Evolutionary conservation across 2,888 invertebrate species (phyloP).

Genomic region (Prosopocoilus inquinatus): DNA sequence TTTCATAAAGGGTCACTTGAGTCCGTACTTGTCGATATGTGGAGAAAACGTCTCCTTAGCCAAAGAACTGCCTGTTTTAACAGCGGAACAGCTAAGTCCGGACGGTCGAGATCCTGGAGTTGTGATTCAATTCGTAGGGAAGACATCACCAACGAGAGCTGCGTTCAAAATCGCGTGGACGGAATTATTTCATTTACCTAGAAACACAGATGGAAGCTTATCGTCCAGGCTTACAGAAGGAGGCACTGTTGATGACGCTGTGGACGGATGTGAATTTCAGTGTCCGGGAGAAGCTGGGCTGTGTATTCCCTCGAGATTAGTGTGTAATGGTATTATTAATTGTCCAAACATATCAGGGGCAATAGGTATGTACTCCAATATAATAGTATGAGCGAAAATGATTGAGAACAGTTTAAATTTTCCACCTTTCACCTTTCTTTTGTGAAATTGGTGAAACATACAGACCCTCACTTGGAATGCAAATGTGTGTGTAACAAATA

Average conservation of each 20-base stretch:
- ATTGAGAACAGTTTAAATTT: too few species aligned
- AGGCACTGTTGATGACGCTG: constrained; percentile 45
- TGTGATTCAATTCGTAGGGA: constrained; percentile 62
- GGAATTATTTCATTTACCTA: constrained; percentile 80
- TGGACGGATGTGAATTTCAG: constrained; percentile 76
- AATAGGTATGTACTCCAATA: constrained; percentile 44
- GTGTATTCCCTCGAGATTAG: constrained; percentile 78
- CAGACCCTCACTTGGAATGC: too few species aligned
- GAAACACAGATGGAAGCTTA: constrained; percentile 80
- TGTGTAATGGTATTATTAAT: constrained; percentile 86
- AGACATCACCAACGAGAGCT: constrained; percentile 73
- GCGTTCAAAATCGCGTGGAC: constrained; percentile 90
- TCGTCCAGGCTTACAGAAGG: constrained; percentile 70
- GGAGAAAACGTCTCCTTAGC: constrained; percentile 83
- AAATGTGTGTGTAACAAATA: too few species aligned
- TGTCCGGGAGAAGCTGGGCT: constrained; percentile 82
- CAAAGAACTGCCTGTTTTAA: constrained; percentile 75
- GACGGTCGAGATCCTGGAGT: constrained; percentile 59
- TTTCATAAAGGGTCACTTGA: constrained; percentile 57
- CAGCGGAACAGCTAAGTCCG: constrained; percentile 73
- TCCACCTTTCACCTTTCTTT: not conserved
- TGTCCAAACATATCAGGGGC: constrained; percentile 71
- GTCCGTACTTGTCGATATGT: constrained; percentile 78
- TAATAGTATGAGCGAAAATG: not conserved
- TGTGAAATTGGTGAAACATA: too few species aligned